Conservation (phyloP, 2,888 invertebrate genomes). For the Mystacides longicornis region DNA sequence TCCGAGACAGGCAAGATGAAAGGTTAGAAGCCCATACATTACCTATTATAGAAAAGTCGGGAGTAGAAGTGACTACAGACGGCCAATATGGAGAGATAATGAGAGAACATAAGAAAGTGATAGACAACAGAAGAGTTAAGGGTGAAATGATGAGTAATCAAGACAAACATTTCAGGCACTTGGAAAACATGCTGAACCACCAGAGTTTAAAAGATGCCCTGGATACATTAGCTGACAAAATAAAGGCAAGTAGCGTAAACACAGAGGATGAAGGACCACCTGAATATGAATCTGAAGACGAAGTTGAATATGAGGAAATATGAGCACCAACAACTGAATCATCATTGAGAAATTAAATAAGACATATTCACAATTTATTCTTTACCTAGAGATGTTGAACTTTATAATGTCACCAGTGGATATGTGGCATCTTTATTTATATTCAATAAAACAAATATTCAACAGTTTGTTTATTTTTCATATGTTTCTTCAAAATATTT, state of each 20-base stretch:
- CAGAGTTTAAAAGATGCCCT: conserved; percentile 5
- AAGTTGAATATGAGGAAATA: conserved; percentile 34
- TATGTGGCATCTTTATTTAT: too few species aligned
- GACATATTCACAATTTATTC: too few species aligned
- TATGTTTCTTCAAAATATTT: too few species aligned
- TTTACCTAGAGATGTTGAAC: too few species aligned
- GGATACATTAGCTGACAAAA: conserved; percentile 5
- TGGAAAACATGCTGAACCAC: conserved; percentile 14
- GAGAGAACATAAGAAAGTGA: not conserved
- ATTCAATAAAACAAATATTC: too few species aligned
- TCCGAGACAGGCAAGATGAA: conserved; percentile 35
- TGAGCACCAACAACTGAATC: too few species aligned
- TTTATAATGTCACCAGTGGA: too few species aligned
- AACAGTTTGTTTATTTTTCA: too few species aligned
- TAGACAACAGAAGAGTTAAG: conserved; percentile 7
- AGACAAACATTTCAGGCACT: conserved; percentile 13
- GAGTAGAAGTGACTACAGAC: conserved; percentile 18
- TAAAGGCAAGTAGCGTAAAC: not conserved
- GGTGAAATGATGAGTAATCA: conserved; percentile 15
- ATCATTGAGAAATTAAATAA: too few species aligned
- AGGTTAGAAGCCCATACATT: conserved; percentile 43
- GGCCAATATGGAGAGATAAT: conserved; percentile 21
- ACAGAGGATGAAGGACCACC: conserved; percentile 31
- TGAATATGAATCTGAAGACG: conserved; percentile 37
- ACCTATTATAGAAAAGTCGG: conserved; percentile 29